A percentile compares a stretch with the other conserved stretches of the same genome.
These are phyloP conservation scores for Silurus aristotelis DNA, from an alignment of 2,797 vertebrate species.

Conservation along the genomic window DNA sequence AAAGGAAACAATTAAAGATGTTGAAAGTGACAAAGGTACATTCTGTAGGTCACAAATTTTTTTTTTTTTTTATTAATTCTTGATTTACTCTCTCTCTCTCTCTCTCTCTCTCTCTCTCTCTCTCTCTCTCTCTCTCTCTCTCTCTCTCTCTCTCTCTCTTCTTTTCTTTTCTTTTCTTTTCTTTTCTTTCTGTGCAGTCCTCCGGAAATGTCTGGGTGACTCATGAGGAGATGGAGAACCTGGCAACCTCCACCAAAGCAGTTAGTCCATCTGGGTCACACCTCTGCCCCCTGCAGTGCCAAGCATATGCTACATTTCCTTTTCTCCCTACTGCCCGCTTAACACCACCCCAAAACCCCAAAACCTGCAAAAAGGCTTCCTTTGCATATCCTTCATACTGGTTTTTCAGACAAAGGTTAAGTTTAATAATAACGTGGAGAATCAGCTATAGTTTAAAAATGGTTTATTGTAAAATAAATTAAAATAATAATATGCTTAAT, in stretches of 20 bases:
- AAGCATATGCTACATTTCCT: slow-evolving; percentile 67
- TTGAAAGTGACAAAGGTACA: too few relatives aligned
- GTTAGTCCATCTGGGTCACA: slow-evolving; percentile 84
- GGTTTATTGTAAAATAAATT: not conserved
- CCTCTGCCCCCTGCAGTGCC: slow-evolving; percentile 63
- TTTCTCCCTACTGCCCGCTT: slow-evolving; percentile 42
- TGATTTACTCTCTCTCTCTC: not conserved
- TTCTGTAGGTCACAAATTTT: too few relatives aligned
- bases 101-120: not conserved
- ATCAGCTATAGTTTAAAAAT: not conserved
- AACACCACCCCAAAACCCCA: slow-evolving; percentile 43
- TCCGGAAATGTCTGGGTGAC: slow-evolving; percentile 98
- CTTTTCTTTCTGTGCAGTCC: slow-evolving; percentile 80
- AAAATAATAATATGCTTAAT: slow-evolving; percentile 21
- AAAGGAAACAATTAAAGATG: not conserved
- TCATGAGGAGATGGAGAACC: slow-evolving; percentile 97
- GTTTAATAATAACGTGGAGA: not conserved
- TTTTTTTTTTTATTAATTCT: too few relatives aligned
- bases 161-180: slow-evolving; percentile 35
- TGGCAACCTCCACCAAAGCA: slow-evolving; percentile 91
- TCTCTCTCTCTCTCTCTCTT: not conserved
- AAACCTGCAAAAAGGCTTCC: slow-evolving; percentile 38
- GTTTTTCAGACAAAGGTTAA: slow-evolving; percentile 28
- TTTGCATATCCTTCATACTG: slow-evolving; percentile 27
- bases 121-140: not conserved